These are phyloP conservation scores for Coreius guichenoti DNA, from an alignment of 2,797 vertebrate genomes.

Conservation along the genomic window DNA sequence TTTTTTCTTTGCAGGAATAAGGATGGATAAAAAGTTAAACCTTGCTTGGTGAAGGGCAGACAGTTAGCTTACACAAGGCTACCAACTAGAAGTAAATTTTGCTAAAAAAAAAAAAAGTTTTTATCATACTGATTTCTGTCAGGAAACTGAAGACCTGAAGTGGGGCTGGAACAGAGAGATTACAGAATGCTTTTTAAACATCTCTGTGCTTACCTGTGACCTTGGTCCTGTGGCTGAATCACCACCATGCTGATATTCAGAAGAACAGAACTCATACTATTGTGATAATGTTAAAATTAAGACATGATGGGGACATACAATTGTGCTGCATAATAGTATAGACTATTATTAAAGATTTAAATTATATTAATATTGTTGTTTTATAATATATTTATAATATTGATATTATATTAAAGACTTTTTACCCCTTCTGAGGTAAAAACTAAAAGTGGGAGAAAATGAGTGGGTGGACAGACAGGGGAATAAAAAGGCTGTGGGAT, in stretches of 20 bases:
- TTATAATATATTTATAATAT: neutral
- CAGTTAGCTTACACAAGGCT: neutral
- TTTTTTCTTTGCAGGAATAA: neutral
- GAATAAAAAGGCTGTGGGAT: constrained; percentile 50
- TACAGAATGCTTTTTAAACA: too few species aligned
- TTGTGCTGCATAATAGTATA: neutral
- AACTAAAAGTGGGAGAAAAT: constrained; percentile 74
- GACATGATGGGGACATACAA: neutral
- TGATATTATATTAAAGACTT: constrained; percentile 45
- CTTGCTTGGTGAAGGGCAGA: neutral
- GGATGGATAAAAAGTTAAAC: neutral
- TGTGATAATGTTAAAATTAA: neutral
- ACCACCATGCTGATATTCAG: neutral
- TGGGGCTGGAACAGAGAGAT: neutral
- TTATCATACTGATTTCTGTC: too few species aligned
- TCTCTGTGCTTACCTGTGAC: too few species aligned
- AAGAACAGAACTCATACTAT: neutral
- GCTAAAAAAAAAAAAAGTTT: too few species aligned
- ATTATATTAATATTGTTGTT: neutral
- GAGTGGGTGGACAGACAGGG: constrained; percentile 68
- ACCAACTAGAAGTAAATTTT: too few species aligned
- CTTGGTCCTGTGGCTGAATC: neutral
- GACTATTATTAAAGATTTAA: neutral
- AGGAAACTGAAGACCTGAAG: neutral
- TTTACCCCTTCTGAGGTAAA: constrained; percentile 66